Evolutionary conservation across 2,797 vertebrate genomes (phyloP), one percentile per base, ranked within the genome.

Genomic region (Alouatta caraya): DNA sequence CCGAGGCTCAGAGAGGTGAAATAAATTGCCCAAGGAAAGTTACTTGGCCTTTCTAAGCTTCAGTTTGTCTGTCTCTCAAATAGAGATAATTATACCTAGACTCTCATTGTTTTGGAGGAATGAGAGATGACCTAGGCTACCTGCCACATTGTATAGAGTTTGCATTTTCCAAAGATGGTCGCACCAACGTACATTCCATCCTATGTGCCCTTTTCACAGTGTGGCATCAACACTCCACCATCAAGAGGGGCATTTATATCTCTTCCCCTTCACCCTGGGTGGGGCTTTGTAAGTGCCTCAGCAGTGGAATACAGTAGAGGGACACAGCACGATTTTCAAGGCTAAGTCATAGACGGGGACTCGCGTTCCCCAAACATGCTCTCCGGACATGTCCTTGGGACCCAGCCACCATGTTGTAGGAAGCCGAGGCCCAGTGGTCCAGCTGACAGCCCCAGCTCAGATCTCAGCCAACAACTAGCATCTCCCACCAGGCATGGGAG

Each of bases 181-280:
- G 15, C 0, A 30, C 46, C 19, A 19, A 8, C 2, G 0, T 5
- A 3, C 11, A 3, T 5, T 22, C 7, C 57, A 21, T 22, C 48
- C 26, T 13, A 4, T 0, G 0, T 10, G 5, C 21, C 28, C 5
- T 6, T 48, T 94, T 42, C 13, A 24, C 52, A n/a, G 2, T 3
- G 73, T 21, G 93, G 12, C 26, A 0, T 44, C 59, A 37, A 28
- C 4, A 4, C 21, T 24, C 33, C 28, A 67, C 39, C 24, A 0
- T 48, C 44, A 26, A 7, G 39, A 81, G n/a, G 2, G 10, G 42
- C 6, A 4, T 61, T 67, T 44, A 0, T 9, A 46, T 46, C 57
- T 10, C 5, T 33, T 13, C 8, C 42, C 44, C 17, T 76, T 30
- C 30, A 24, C 1, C 52, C 52, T 37, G 2, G 37, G 15, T 28